Base-by-base conservation (phyloP, 1,140 invertebrate species). In the Caerostris darwini region DNA sequence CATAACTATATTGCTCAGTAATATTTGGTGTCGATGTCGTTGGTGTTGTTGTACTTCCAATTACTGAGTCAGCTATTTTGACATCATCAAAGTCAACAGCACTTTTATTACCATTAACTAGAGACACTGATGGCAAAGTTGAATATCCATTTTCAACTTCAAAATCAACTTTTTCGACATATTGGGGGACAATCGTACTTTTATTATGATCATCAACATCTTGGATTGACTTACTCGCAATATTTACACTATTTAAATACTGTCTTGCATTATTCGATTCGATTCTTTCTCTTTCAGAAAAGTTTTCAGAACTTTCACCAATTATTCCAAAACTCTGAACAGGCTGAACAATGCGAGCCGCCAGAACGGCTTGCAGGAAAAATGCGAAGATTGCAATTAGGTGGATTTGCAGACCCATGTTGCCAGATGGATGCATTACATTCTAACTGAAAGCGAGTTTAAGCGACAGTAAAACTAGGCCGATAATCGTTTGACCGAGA, bases 401-500 rank as follows among this genome's bases (percentile, higher is more conserved):
- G 12, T 7, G 54, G 58, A 34, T 61, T 81, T 54, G 64, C 34
- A 6, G 50, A 91, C 14, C 53, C 90, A 91, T 91, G 90, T 77
- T 91, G 90, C 59, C 90, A 14, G 90, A 56, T 56, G 82, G 90
- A 61, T 19, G 57, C 56, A 53, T 92, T 85, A 85, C 90, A 92
- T 92, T 61, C 77, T 85, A 81, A 86, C 17, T 92, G 90, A 85
- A 92, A 92, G 90, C 90, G 90, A 85, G 67, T 59, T 56, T 91
- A 17, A 61, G 34, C 8, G 53, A 12, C 34, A 54, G 61, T 34
- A 34, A 67, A 92, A 92, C 58, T 61, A 56, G 90, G 57, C 56
- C 90, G 34, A 91, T 58, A 53, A 82, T 91, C 71, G 71, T 64
- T 19, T 81, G 90, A 82, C 71, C 67, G 69, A 58, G 71, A 82